Conservation (phyloP, 1,140 invertebrate genomes). For the Glossosoma conforme region DNA sequence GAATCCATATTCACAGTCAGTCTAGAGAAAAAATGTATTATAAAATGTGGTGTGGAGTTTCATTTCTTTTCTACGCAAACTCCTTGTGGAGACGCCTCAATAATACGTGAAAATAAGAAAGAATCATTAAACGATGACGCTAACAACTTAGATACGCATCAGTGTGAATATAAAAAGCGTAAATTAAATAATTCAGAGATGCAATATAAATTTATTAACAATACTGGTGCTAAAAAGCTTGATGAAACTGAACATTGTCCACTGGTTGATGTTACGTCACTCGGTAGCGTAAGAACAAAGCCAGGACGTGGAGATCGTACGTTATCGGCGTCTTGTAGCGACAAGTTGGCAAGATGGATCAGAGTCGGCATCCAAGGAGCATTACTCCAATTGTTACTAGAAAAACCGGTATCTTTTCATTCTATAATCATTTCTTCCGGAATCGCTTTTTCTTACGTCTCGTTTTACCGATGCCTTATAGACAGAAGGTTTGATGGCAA, state of each 20-base stretch:
- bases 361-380: constrained; percentile 78
- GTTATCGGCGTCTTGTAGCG: constrained; percentile 86
- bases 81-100: constrained; percentile 94
- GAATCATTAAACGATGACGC: neutral
- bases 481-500: constrained; percentile 28
- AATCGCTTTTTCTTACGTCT: constrained; percentile 57
- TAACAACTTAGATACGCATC: neutral
- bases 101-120: constrained; percentile 59
- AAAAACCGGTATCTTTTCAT: constrained; percentile 62
- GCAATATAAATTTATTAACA: constrained; percentile 53
- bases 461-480: constrained; percentile 63
- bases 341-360: constrained; percentile 89
- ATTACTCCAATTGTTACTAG: constrained; percentile 65
- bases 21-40: constrained; percentile 39
- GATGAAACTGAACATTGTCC: constrained; percentile 67
- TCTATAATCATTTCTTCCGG: constrained; percentile 67
- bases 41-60: constrained; percentile 61
- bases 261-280: neutral
- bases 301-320: constrained; percentile 89
- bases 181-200: constrained; percentile 37
- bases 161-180: constrained; percentile 23
- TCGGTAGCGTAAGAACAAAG: constrained; percentile 77
- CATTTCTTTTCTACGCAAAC: constrained; percentile 84
- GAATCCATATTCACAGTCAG: constrained; percentile 41
- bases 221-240: constrained; percentile 87